Conservation (phyloP, 2,113 vertebrate genomes). For the Ictidomys tridecemlineatus region DNA sequence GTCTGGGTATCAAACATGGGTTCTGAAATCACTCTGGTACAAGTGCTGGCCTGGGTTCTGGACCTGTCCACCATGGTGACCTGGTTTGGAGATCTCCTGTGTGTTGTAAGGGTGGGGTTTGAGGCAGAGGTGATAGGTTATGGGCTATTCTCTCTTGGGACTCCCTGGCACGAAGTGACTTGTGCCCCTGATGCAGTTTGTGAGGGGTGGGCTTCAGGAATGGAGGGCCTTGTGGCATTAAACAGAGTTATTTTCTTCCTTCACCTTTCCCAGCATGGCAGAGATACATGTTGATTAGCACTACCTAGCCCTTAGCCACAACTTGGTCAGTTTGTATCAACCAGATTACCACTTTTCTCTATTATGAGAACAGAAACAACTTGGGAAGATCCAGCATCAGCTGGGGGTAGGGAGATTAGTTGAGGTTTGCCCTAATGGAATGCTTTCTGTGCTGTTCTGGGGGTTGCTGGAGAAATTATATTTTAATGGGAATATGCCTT, state of each 20-base stretch:
- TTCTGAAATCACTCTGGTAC: neutral
- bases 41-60: neutral
- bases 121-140: neutral
- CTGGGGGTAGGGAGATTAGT: neutral
- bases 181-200: neutral
- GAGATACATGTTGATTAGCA: neutral
- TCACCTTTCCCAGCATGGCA: neutral
- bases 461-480: constrained; percentile 38
- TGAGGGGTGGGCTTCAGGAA: neutral
- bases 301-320: neutral
- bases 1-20: neutral
- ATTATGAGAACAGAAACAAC: neutral
- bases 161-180: neutral
- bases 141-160: neutral
- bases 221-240: neutral
- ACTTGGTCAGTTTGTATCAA: neutral
- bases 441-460: neutral
- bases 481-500: constrained; percentile 67
- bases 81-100: neutral
- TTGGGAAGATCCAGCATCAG: neutral
- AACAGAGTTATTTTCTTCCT: neutral
- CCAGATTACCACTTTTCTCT: neutral
- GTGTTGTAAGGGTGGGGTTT: neutral
- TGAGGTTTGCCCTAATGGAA: constrained; percentile 4
- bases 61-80: neutral